Percentiles rank a stretch among this genome's conserved stretches.
Conservation (phyloP, 2,797 vertebrate species). For the Ptychobarbus kaznakovi region DNA sequence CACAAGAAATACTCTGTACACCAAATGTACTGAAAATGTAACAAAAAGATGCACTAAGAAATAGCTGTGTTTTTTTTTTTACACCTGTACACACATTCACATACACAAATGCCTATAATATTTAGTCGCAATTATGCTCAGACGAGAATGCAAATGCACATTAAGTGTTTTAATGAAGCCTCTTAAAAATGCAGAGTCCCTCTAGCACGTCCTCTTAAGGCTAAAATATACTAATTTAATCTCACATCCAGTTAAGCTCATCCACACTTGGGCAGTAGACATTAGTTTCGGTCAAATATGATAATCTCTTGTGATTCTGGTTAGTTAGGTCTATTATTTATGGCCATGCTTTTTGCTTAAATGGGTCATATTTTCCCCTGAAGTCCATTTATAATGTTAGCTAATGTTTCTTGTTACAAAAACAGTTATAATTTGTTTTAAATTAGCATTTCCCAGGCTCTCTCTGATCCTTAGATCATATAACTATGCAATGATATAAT, state of each 20-base stretch:
- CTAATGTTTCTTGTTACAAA: background rate
- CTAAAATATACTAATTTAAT: slow-evolving; percentile 36
- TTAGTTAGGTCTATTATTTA: background rate
- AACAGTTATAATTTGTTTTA: slow-evolving; percentile 7
- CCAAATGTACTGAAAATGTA: background rate
- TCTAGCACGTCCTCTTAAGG: slow-evolving; percentile 30
- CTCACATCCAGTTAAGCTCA: slow-evolving; percentile 22
- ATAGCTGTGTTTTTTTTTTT: background rate
- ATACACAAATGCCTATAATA: background rate
- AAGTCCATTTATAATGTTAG: slow-evolving; percentile 13
- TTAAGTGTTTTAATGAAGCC: slow-evolving; percentile 28
- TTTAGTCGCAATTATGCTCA: background rate
- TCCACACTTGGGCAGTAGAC: slow-evolving; percentile 1
- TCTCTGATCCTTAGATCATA: background rate
- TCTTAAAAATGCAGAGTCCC: slow-evolving; percentile 23
- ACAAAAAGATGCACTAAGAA: too few species aligned
- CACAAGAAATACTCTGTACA: background rate
- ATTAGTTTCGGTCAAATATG: slow-evolving; percentile 28
- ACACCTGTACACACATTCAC: background rate
- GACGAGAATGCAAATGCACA: background rate
- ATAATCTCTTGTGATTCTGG: slow-evolving; percentile 33
- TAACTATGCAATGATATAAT: background rate
- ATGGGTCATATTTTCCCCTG: slow-evolving; percentile 14
- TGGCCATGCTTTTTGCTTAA: background rate
- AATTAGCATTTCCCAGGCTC: background rate